Evolutionary conservation across 2,113 vertebrate species (phyloP).

Genomic region (Micronycteris hirsuta): DNA sequence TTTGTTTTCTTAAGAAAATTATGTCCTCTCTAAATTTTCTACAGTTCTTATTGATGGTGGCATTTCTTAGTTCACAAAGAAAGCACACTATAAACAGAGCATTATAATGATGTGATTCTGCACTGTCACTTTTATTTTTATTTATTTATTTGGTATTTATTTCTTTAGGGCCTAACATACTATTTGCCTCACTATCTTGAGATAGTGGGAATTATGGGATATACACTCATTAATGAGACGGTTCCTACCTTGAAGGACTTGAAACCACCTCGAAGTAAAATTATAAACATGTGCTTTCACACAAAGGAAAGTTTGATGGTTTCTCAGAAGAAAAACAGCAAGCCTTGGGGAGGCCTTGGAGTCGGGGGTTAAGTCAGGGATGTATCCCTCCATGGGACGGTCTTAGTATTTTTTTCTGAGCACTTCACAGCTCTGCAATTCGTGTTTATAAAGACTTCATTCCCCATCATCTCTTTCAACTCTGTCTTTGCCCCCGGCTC

Average conservation of each 20-base stretch:
- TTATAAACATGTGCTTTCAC: neutral
- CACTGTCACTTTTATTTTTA: neutral
- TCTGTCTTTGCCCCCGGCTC: neutral
- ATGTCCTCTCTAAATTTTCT: neutral
- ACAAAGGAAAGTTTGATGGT: neutral
- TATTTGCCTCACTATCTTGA: neutral
- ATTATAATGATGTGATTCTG: neutral
- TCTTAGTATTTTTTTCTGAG: neutral
- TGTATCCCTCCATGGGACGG: neutral
- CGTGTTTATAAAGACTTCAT: neutral
- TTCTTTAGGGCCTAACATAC: neutral
- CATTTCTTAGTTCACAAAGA: neutral
- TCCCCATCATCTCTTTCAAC: neutral
- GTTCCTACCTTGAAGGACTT: neutral
- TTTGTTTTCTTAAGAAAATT: neutral
- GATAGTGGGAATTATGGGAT: neutral
- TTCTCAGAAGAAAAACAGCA: neutral
- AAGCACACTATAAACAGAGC: neutral
- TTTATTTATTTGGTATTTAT: neutral
- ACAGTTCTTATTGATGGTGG: neutral
- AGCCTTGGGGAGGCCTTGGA: neutral
- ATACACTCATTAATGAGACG: neutral
- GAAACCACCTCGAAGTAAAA: neutral
- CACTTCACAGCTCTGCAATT: neutral
- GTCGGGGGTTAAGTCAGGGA: accelerated